Evolutionary conservation across 30 jellyfish, hydroid and myxozoan species (phyloP).

Genomic region (Chrysaora quinquecirrha): DNA sequence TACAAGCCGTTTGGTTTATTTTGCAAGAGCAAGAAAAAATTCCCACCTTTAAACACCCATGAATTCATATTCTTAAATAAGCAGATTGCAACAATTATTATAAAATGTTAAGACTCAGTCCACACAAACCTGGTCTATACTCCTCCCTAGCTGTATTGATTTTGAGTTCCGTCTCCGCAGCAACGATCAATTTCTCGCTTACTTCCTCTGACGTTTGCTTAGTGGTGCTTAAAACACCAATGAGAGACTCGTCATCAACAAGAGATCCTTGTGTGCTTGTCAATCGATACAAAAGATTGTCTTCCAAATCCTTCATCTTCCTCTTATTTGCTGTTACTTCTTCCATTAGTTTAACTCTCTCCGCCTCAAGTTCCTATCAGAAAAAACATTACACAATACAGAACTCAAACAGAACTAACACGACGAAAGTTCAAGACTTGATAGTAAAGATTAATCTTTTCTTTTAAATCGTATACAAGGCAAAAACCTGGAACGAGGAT

Average conservation of each 20-base stretch:
- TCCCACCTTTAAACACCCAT: too few species aligned
- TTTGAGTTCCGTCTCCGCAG: slow-evolving; percentile 88
- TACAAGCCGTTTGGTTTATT: too few species aligned
- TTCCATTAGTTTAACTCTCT: slow-evolving; percentile 79
- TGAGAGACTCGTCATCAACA: slow-evolving; percentile 86
- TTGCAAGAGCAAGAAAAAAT: too few species aligned
- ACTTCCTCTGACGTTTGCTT: slow-evolving; percentile 90
- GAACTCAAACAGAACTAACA: too few species aligned
- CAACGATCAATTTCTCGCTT: slow-evolving; percentile 75
- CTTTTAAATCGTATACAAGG: too few species aligned
- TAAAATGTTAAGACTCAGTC: too few species aligned
- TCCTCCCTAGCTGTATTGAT: slow-evolving; percentile 91
- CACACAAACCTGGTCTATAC: slow-evolving; percentile 75
- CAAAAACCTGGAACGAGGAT: too few species aligned
- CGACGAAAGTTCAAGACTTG: too few species aligned
- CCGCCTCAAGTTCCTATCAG: slow-evolving; percentile 84
- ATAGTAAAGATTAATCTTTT: too few species aligned
- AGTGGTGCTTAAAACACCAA: slow-evolving; percentile 79
- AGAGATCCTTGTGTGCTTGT: slow-evolving; percentile 90
- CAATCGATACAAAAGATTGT: slow-evolving; percentile 73
- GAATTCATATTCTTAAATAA: too few species aligned
- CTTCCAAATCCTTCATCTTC: slow-evolving; percentile 89
- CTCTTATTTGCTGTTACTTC: slow-evolving; percentile 83
- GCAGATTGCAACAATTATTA: too few species aligned
- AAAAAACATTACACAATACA: too few species aligned